Conservation (phyloP, 30 jellyfish, hydroid and myxozoan genomes). For the Clytia hemisphaerica region DNA sequence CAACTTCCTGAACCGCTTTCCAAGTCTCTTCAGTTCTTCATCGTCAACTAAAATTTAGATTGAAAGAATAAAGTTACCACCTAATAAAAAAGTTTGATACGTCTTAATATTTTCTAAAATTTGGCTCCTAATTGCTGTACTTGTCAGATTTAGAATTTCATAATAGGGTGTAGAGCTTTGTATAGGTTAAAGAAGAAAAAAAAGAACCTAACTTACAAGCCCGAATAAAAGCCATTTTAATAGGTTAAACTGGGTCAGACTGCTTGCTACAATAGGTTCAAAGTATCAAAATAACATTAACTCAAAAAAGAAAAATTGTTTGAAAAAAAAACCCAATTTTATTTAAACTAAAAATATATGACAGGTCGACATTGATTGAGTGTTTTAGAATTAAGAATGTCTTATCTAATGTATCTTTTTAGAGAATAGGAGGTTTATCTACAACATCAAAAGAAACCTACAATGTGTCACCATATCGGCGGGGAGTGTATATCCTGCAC, state of each 20-base stretch:
- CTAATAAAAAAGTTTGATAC: background rate
- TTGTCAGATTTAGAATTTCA: background rate
- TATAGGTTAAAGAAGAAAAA: too few species aligned
- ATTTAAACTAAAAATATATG: background rate
- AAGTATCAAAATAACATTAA: too few species aligned
- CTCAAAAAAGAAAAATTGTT: background rate
- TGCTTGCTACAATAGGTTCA: too few species aligned
- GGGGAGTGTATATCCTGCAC: conserved; percentile 72
- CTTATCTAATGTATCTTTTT: too few species aligned
- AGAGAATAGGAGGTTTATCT: too few species aligned
- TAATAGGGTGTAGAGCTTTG: too few species aligned
- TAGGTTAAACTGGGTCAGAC: too few species aligned
- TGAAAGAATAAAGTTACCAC: background rate
- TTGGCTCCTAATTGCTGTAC: background rate
- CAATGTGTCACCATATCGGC: conserved; percentile 92
- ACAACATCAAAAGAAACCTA: conserved; percentile 25
- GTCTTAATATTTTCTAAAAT: background rate
- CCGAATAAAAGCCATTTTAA: too few species aligned
- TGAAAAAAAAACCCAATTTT: background rate
- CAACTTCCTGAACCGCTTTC: conserved; percentile 77
- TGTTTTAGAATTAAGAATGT: too few species aligned
- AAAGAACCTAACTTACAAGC: too few species aligned
- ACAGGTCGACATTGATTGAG: too few species aligned
- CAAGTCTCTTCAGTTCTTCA: conserved; percentile 81
- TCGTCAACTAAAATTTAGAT: conserved; percentile 92